These are phyloP conservation scores for Tetrapedia diversipes DNA, from an alignment of 2,888 invertebrate species.

Conservation along the genomic window DNA sequence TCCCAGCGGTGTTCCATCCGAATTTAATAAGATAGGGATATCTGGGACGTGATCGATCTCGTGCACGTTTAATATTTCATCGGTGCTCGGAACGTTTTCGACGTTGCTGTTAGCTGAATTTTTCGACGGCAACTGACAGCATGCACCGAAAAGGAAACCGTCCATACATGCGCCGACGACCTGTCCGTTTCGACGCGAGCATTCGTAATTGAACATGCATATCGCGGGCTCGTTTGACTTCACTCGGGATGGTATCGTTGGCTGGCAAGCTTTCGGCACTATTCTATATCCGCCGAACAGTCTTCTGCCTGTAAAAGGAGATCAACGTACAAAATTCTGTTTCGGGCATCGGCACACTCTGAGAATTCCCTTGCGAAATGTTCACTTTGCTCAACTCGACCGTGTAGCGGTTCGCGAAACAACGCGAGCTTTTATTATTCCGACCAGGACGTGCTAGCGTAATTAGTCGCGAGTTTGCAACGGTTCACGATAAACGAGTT, in stretches of 20 bases:
- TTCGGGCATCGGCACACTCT: background rate
- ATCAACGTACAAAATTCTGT: background rate
- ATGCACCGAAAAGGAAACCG: conserved; percentile 95
- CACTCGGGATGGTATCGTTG: conserved; percentile 86
- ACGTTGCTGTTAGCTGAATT: conserved; percentile 68
- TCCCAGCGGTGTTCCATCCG: conserved; percentile 78
- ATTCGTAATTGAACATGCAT: conserved; percentile 97
- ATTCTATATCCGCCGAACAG: conserved; percentile 94
- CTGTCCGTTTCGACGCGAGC: conserved; percentile 90
- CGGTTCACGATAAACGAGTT: conserved; percentile 29
- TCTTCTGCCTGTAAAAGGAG: conserved; percentile 84
- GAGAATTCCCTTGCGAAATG: background rate
- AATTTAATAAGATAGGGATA: conserved; percentile 78
- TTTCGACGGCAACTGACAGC: conserved; percentile 89
- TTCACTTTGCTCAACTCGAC: background rate
- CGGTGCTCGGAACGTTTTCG: conserved; percentile 65
- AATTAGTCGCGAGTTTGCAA: conserved; percentile 28
- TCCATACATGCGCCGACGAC: conserved; percentile 96
- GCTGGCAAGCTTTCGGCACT: conserved; percentile 91
- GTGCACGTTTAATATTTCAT: conserved; percentile 71
- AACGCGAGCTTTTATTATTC: conserved; percentile 12
- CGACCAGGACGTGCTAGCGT: background rate
- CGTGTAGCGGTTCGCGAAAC: conserved; percentile 6
- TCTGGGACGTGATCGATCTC: conserved; percentile 80
- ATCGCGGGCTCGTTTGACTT: conserved; percentile 89